A percentile compares a stretch with the other conserved stretches of the same genome.
Conservation (phyloP, 2,888 invertebrate genomes). For the Drepana falcataria region DNA sequence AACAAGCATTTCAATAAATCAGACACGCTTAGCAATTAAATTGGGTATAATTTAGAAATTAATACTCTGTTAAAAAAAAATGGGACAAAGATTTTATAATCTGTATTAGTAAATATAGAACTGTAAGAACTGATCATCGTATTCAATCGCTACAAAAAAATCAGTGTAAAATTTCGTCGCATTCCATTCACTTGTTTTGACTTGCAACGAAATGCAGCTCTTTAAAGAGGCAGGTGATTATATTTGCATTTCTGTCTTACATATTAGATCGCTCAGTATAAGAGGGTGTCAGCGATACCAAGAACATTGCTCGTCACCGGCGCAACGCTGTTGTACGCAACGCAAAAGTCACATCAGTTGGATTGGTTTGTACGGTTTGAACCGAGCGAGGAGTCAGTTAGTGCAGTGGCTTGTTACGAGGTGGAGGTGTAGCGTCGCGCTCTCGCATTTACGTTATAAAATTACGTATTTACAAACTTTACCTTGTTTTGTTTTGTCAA, state of each 20-base stretch:
- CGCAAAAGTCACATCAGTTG: not conserved
- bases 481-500: conserved; percentile 55
- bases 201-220: conserved; percentile 51
- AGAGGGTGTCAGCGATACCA: conserved; percentile 46
- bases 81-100: no score
- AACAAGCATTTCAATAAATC: not conserved
- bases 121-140: no score
- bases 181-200: conserved; percentile 15
- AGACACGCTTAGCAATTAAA: no score
- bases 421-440: conserved; percentile 31
- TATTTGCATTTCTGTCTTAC: conserved; percentile 39
- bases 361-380: not conserved
- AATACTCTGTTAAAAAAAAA: no score
- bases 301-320: conserved; percentile 29
- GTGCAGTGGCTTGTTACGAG: conserved; percentile 44
- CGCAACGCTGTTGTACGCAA: conserved; percentile 3
- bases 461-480: conserved; percentile 74
- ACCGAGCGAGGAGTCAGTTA: conserved; percentile 24
- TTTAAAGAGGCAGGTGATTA: conserved; percentile 19
- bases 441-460: conserved; percentile 23
- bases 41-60: no score
- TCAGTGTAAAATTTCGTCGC: no score
- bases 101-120: no score
- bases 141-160: no score
- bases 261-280: conserved; percentile 19